Base-by-base conservation (phyloP, 2,113 vertebrate genomes). In the Trichomycterus rosablanca region DNA sequence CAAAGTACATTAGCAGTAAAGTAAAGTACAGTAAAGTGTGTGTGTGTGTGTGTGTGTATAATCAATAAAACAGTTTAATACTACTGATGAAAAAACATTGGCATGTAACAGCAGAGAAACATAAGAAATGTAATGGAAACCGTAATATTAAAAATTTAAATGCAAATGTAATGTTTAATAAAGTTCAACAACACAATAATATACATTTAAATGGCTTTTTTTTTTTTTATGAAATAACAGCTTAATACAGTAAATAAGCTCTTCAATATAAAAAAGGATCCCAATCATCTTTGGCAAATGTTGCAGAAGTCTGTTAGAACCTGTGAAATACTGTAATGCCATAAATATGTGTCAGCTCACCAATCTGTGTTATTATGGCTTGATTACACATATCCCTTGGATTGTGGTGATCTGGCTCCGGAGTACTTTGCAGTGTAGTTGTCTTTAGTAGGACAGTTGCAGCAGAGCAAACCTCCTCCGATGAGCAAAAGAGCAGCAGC, bases 371-470 rank as follows among this genome's bases (percentile, higher is more conserved):
- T n/a, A n/a, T n/a, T n/a, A n/a, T n/a, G n/a, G 5, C 20, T 23
- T 1, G 16, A n/a, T 89, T 81, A 97, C 67, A 97, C 93, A 1
- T 93, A 97, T 80, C 76, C 81, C 39, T 90, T 93, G 71, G 85
- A 84, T 72, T 78, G 66, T 46, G 30, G 22, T 0, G 93, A 85
- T 15, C 89, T 88, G 22, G 88, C 63, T 0, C 87, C 86, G 0
- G 86, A 70, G 74, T 95, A 96, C 70, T 92, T 97, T 52, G 91
- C 90, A 0, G 85, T 72, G 74, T 86, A 93, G 49, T 84, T 76
- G 59, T 94, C 86, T 2, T 81, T 88, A 2, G 87, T 82, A 0
- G 93, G 93, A 72, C 94, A 97, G 83, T 84, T 88, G 76, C 85
- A 90, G 68, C 93, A 96, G 1, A 97, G 91, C 40, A 97, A 68